Evolutionary conservation across 2,113 vertebrate genomes (phyloP).

Genomic region (Aegithalos caudatus): DNA sequence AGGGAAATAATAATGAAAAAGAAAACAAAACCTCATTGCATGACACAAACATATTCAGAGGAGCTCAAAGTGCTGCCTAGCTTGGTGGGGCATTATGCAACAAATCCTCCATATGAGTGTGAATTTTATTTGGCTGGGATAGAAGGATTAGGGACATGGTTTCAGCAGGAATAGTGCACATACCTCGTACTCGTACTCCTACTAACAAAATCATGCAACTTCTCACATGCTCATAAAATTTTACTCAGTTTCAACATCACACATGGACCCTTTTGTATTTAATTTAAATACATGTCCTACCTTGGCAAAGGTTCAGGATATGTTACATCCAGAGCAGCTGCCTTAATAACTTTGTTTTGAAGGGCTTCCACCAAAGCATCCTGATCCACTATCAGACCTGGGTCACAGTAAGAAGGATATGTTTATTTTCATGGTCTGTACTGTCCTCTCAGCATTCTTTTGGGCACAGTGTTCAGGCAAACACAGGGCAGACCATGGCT

Average conservation of each 20-base stretch:
- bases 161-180: neutral
- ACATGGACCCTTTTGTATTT: neutral
- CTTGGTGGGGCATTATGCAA: neutral
- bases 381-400: constrained; percentile 81
- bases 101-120: neutral
- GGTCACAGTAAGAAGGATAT: neutral
- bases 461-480: neutral
- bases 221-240: neutral
- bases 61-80: neutral
- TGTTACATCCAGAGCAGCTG: constrained; percentile 81
- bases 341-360: constrained; percentile 68
- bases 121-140: neutral
- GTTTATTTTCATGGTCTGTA: neutral
- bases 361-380: constrained; percentile 80
- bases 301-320: constrained; percentile 82
- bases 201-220: neutral
- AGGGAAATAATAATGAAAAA: neutral
- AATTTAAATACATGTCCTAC: constrained; percentile 30
- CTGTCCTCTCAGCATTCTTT: neutral
- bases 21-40: neutral
- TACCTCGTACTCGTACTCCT: neutral
- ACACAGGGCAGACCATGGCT: neutral
- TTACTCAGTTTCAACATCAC: neutral
- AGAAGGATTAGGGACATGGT: neutral
- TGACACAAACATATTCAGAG: neutral